Percentiles rank a stretch among this genome's conserved stretches.
Conservation (phyloP, 2,797 vertebrate genomes). For the Dryobates pubescens region DNA sequence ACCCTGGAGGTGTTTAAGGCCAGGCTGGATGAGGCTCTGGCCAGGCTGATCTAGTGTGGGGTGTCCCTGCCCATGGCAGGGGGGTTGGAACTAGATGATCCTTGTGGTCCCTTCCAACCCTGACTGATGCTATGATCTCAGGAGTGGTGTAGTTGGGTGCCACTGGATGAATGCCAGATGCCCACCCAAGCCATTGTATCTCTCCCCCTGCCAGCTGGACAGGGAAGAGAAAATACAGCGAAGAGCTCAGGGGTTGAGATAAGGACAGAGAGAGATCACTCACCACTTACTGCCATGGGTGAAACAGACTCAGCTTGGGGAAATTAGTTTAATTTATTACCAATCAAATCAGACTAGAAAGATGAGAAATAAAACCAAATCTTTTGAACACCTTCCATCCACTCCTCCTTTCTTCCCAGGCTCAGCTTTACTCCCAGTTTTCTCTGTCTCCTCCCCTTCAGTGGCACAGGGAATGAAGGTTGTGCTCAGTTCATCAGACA, state of each 20-base stretch:
- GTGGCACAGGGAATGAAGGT: neutral
- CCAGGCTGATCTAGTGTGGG: no score
- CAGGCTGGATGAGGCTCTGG: no score
- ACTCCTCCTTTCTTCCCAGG: neutral
- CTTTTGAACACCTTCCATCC: neutral
- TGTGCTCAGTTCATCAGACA: neutral
- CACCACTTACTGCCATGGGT: neutral
- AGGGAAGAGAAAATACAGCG: neutral
- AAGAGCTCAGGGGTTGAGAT: neutral
- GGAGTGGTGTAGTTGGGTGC: neutral
- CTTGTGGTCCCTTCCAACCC: no score
- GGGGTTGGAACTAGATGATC: no score
- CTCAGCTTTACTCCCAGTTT: neutral
- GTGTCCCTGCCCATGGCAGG: no score
- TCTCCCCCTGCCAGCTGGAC: neutral
- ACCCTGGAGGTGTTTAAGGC: no score
- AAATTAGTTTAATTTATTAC: constrained; percentile 29
- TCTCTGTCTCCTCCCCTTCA: neutral
- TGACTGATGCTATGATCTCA: no score
- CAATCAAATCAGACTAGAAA: neutral
- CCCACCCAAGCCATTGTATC: neutral
- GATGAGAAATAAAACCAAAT: neutral
- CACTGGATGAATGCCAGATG: neutral
- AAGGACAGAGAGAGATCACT: neutral
- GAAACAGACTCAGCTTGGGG: neutral